These are phyloP conservation scores for Sylvicapra grimmia DNA, from an alignment of 2,113 vertebrate genomes.

Conservation along the genomic window DNA sequence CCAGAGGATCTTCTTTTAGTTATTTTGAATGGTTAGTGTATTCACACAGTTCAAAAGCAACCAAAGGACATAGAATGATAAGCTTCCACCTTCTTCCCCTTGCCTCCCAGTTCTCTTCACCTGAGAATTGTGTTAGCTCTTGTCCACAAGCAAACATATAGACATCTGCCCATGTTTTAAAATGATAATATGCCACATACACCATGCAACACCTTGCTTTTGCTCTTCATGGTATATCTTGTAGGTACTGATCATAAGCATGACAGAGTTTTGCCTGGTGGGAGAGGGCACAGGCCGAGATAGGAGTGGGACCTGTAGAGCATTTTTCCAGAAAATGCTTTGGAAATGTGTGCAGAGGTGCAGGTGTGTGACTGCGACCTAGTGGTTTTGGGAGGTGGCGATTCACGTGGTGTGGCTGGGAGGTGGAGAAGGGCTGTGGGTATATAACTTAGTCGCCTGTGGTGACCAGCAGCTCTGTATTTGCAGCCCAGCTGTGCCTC, in stretches of 20 bases:
- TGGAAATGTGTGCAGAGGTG: not conserved
- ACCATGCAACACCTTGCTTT: not conserved
- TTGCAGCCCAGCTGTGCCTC: not conserved
- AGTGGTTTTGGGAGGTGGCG: not conserved
- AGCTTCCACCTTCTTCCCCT: not conserved
- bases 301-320: too few relatives aligned
- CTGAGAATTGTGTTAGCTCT: not conserved
- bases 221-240: not conserved
- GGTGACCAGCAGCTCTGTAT: not conserved
- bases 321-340: not conserved
- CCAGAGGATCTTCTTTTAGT: not conserved
- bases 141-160: not conserved
- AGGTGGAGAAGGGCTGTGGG: not conserved
- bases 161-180: not conserved
- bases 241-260: not conserved
- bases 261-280: not conserved
- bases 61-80: not conserved
- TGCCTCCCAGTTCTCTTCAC: not conserved
- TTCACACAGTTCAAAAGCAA: not conserved
- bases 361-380: not conserved
- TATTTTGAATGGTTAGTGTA: not conserved
- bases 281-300: not conserved
- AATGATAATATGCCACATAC: not conserved
- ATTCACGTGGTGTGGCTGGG: not conserved
- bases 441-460: not conserved